Base-by-base conservation (phyloP, 2,113 vertebrate species). In the Micronycteris hirsuta region DNA sequence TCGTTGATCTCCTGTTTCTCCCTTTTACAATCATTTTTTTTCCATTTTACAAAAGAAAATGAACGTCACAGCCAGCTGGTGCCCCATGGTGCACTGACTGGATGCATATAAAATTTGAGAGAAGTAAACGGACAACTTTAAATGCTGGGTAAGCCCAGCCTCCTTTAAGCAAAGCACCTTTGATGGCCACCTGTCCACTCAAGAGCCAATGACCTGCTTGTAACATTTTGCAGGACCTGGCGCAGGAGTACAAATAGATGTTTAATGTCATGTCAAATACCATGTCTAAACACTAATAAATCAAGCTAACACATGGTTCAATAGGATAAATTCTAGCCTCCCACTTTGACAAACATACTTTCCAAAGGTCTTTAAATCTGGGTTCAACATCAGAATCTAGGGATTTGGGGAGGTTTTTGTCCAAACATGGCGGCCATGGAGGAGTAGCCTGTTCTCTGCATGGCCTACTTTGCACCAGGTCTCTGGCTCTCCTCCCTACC, bases 21-120 rank as follows among this genome's bases (percentile, higher is more conserved):
- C 31, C n/a, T 81, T 91, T 87, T 28, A 41, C 38, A 54, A 54
- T 41, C 1, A 2, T 68, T 36, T 43, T 85, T 33, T 56, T 76
- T 45, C 63, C 45, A 31, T 43, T 81, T 73, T 45, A 41, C 45
- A 80, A 77, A 96, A 87, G 92, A 87, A 87, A 61, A 49, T 33
- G 70, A 76, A 58, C 58, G 43, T 31, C 41, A 74, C 74, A 36
- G 11, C 52, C 52, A 54, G 41, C 31, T 70, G 49, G 43, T 86
- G 41, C n/a, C 74, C 70, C 56, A 22, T 54, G 82, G 49, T 52
- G 10, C 73, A 54, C 9, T 71, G 49, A 54, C 58, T 52, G 68
- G 67, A 82, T 52, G 45, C 31, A 38, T 67, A 45, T 56, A 73
- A 56, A 73, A 31, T 41, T 28, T 24, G 71, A 56, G 63, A 58